phyloP scores from a whole-genome alignment of 2,888 invertebrate genomes.

The Eledone cirrhosa region DNA sequence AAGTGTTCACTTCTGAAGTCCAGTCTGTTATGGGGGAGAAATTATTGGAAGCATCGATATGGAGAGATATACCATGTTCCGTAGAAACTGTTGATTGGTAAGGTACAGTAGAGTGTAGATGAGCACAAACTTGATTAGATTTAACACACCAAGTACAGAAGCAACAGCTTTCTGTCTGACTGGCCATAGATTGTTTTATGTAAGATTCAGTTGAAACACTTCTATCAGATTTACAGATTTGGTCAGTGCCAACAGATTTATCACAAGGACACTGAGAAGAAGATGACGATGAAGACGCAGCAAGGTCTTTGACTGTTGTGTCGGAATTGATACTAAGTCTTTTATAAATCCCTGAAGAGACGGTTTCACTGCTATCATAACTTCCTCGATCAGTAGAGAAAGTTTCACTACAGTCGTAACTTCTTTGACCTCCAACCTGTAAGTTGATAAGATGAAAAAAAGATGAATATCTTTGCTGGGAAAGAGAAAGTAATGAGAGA shows the following conservation, averaged over 20 bases:
- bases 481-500: no score
- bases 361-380: constrained; percentile 3
- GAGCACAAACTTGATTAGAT: no score
- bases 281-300: background rate
- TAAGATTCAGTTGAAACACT: background rate
- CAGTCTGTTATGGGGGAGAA: background rate
- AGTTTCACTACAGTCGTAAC: background rate
- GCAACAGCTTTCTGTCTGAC: background rate
- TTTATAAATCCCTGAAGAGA: background rate
- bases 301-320: constrained; percentile 5
- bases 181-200: background rate
- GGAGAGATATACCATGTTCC: no score
- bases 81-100: background rate
- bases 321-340: constrained; percentile 19
- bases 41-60: background rate
- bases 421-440: no score
- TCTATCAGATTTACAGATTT: background rate
- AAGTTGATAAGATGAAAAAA: no score
- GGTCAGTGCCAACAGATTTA: constrained; percentile 9
- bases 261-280: constrained; percentile 11
- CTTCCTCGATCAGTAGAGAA: background rate
- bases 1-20: background rate
- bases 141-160: background rate
- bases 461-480: no score
- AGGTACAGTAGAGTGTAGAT: background rate